These are phyloP conservation scores for Melanocharis versteri DNA, from an alignment of 2,113 vertebrate genomes.

Conservation along the genomic window DNA sequence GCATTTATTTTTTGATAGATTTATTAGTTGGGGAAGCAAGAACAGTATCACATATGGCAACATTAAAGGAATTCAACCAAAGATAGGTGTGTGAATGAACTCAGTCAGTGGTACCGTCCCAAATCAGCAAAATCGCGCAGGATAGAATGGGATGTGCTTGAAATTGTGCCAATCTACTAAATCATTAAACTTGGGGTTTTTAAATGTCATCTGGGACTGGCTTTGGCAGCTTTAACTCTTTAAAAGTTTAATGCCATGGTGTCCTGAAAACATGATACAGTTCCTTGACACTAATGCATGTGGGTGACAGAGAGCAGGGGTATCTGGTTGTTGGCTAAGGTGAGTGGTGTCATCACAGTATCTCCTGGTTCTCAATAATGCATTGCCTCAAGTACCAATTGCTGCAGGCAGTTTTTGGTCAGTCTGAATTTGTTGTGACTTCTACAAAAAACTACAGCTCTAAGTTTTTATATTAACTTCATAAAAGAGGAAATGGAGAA, in stretches of 20 bases:
- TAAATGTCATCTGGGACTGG: constrained; percentile 12
- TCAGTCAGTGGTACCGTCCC: background rate
- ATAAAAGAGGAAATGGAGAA: background rate
- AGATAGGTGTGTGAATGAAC: background rate
- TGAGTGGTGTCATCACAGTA: background rate
- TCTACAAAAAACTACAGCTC: background rate
- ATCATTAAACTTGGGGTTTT: constrained; percentile 27
- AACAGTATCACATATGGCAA: background rate
- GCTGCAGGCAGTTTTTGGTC: background rate
- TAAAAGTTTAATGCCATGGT: constrained; percentile 50
- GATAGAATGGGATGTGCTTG: background rate
- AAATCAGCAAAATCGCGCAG: background rate
- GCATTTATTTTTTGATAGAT: background rate
- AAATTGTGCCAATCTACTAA: background rate
- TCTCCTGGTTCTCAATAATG: background rate
- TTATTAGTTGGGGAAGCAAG: background rate
- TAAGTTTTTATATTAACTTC: background rate
- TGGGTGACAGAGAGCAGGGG: background rate
- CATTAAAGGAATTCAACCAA: background rate
- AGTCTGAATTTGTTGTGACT: background rate
- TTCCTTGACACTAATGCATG: background rate
- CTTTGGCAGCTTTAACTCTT: constrained; percentile 41
- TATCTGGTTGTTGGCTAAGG: constrained; percentile 11
- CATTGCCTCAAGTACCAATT: background rate
- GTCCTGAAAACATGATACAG: constrained; percentile 39